Percentiles rank a stretch among this genome's conserved stretches.
These are phyloP conservation scores for Himalopsyche japonica DNA, from an alignment of 2,888 invertebrate genomes.

Conservation along the genomic window DNA sequence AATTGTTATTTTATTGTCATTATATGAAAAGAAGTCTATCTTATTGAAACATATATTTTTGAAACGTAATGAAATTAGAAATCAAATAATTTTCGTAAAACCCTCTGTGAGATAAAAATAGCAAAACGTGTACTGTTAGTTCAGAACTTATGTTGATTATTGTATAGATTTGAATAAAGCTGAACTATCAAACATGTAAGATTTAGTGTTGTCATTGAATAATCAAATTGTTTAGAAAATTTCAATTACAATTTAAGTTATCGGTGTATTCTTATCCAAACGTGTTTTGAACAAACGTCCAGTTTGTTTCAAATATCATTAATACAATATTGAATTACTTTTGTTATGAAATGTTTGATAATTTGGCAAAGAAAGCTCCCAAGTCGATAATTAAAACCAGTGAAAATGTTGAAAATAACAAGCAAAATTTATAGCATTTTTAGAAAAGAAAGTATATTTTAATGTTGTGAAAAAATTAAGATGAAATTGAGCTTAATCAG, in stretches of 20 bases:
- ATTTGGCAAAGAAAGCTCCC: too few species aligned
- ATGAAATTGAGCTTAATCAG: slow-evolving; percentile 22
- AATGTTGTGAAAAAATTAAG: slow-evolving; percentile 15
- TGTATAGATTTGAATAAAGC: not conserved
- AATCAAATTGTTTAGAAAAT: too few species aligned
- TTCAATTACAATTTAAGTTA: too few species aligned
- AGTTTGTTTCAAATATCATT: too few species aligned
- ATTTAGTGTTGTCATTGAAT: too few species aligned
- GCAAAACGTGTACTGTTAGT: not conserved
- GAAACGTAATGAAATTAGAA: slow-evolving; percentile 1
- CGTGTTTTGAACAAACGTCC: too few species aligned
- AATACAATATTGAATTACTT: too few species aligned
- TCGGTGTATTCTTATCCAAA: too few species aligned
- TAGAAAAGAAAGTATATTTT: slow-evolving; percentile 12
- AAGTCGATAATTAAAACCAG: too few species aligned
- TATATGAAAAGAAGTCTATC: not conserved
- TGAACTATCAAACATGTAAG: not conserved
- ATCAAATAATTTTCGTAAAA: not conserved
- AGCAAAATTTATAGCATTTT: not conserved
- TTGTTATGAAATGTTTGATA: too few species aligned
- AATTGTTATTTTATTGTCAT: slow-evolving; percentile 10
- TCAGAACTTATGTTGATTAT: not conserved
- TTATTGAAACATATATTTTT: slow-evolving; percentile 1
- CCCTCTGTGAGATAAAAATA: not conserved
- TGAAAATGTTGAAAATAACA: too few species aligned